A percentile compares a stretch with the other conserved stretches of the same genome.
Evolutionary conservation across 2,888 invertebrate genomes (phyloP).

Genomic region (Lasioglossum oenotherae): DNA sequence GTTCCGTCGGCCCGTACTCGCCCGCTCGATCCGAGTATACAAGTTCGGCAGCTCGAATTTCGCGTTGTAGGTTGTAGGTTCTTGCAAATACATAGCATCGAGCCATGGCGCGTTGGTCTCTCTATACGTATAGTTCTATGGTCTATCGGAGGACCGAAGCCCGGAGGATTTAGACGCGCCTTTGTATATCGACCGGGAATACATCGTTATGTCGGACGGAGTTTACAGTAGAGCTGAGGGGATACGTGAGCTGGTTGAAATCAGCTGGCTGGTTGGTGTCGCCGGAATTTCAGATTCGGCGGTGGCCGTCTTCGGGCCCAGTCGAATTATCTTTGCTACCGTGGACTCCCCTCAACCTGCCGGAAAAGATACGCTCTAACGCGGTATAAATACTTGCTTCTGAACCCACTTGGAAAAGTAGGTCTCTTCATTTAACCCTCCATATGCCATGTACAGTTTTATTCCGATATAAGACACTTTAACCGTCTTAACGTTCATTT

Average conservation of each 20-base stretch:
- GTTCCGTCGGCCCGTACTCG: conserved; percentile 36
- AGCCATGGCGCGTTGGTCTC: neutral
- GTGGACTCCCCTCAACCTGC: neutral
- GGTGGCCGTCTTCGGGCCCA: conserved; percentile 2
- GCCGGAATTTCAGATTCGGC: conserved; percentile 60
- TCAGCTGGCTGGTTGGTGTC: conserved; percentile 36
- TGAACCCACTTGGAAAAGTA: too few relatives aligned
- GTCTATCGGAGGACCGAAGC: conserved; percentile 43
- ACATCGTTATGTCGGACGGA: conserved; percentile 70
- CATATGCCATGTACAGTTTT: too few relatives aligned
- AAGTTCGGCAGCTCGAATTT: neutral
- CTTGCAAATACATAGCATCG: neutral
- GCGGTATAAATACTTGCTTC: conserved; percentile 35
- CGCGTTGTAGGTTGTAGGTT: neutral
- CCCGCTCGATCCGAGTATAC: conserved; percentile 32
- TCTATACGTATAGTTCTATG: neutral
- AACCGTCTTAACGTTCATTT: too few relatives aligned
- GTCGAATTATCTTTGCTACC: conserved; percentile 15
- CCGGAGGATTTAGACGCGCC: conserved; percentile 59
- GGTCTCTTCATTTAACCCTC: too few relatives aligned
- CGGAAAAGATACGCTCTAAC: conserved; percentile 13
- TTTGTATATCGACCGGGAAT: conserved; percentile 68
- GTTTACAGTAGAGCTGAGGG: conserved; percentile 63
- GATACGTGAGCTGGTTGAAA: conserved; percentile 70
- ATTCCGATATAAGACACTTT: too few relatives aligned